A percentile compares a stretch with the other conserved stretches of the same genome.
Evolutionary conservation across 35 echinoderm and acorn worm genomes (phyloP).

Genomic region (Chiridota heheva): DNA sequence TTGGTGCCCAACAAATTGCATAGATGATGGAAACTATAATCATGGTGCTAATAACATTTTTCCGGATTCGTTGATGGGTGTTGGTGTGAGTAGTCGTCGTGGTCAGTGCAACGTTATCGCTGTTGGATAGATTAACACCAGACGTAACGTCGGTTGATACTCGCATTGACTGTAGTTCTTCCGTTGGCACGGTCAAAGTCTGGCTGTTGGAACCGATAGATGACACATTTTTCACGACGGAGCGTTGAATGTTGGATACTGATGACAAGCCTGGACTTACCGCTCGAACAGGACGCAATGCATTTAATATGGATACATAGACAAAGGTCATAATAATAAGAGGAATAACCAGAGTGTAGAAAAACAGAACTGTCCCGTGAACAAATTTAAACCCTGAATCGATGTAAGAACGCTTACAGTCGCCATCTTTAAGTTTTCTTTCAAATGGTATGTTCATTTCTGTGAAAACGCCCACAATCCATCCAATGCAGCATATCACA

Average conservation of each 20-base stretch:
- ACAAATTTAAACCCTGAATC: neutral
- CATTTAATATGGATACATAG: slow-evolving; percentile 17
- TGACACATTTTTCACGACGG: neutral
- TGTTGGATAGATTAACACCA: neutral
- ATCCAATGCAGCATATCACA: slow-evolving; percentile 15
- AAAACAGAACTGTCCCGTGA: slow-evolving; percentile 8
- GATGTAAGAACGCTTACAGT: slow-evolving; percentile 7
- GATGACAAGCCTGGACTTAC: neutral
- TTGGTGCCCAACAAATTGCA: slow-evolving; percentile 47
- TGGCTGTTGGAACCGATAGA: neutral
- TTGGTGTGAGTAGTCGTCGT: neutral
- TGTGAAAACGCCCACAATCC: slow-evolving; percentile 31
- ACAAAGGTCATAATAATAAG: slow-evolving; percentile 21
- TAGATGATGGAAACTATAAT: slow-evolving; percentile 24
- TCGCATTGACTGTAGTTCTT: neutral
- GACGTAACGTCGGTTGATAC: neutral
- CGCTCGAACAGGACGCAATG: neutral
- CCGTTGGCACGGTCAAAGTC: neutral
- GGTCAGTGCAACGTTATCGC: neutral
- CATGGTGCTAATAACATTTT: slow-evolving; percentile 26
- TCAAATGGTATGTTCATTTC: slow-evolving; percentile 32
- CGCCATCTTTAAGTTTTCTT: slow-evolving; percentile 12
- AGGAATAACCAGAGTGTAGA: neutral
- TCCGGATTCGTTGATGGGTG: neutral
- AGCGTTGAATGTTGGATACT: neutral